A percentile compares a stretch with the other conserved stretches of the same genome.
Conservation (phyloP, 2,888 invertebrate genomes). For the Diloba caeruleocephala region DNA sequence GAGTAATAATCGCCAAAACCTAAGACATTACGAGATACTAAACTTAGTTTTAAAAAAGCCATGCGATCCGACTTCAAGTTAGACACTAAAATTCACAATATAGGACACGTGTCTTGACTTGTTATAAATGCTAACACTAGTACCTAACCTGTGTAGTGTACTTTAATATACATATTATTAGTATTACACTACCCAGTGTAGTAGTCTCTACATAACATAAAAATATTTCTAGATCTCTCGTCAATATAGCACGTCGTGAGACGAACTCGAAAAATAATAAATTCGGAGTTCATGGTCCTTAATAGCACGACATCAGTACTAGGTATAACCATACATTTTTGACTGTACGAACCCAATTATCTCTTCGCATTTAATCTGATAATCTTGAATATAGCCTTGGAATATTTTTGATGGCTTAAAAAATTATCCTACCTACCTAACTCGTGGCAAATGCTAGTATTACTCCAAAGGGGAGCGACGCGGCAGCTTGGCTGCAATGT, state of each 20-base stretch:
- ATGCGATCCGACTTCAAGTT: too few relatives aligned
- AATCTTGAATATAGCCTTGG: neutral
- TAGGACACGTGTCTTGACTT: too few relatives aligned
- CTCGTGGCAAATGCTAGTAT: constrained; percentile 31
- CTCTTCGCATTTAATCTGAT: constrained; percentile 4
- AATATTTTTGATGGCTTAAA: neutral
- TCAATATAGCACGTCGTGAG: constrained; percentile 31
- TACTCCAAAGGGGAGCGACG: constrained; percentile 52
- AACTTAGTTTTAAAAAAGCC: too few relatives aligned
- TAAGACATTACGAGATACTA: too few relatives aligned
- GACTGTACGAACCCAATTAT: constrained; percentile 4
- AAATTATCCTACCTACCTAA: constrained; percentile 8
- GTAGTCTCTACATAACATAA: too few relatives aligned
- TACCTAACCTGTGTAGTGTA: too few relatives aligned
- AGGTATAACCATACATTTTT: constrained; percentile 34
- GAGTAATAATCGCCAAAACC: too few relatives aligned
- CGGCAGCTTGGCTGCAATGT: constrained; percentile 68
- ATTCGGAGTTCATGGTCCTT: constrained; percentile 83
- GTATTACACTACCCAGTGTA: too few relatives aligned
- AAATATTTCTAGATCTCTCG: neutral
- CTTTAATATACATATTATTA: too few relatives aligned
- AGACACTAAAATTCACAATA: too few relatives aligned
- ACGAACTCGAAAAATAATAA: constrained; percentile 82
- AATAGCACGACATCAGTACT: constrained; percentile 64
- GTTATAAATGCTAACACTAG: too few relatives aligned